These are phyloP conservation scores for Sparidentex hasta DNA, from an alignment of 2,797 vertebrate genomes.

Conservation along the genomic window DNA sequence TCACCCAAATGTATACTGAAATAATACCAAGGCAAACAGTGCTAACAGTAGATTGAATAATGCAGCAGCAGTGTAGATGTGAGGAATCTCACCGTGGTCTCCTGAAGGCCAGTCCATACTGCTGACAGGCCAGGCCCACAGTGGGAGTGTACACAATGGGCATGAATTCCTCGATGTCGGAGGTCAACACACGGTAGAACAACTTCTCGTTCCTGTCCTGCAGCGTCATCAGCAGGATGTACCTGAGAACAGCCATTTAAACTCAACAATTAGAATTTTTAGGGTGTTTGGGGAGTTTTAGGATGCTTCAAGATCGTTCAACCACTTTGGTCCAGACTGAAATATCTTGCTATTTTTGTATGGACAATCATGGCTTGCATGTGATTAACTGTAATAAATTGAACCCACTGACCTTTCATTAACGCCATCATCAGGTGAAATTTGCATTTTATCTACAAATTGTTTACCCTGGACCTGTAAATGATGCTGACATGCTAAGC, in stretches of 20 bases:
- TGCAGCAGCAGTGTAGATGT: not conserved
- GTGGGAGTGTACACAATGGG: constrained; percentile 98
- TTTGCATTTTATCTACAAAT: too few relatives aligned
- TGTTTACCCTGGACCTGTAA: not conserved
- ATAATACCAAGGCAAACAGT: not conserved
- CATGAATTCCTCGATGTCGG: constrained; percentile 96
- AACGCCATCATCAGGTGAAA: too few relatives aligned
- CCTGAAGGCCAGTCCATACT: constrained; percentile 96
- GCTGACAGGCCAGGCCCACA: constrained; percentile 96
- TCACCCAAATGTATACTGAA: not conserved
- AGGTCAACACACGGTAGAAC: constrained; percentile 97
- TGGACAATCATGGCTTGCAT: too few relatives aligned
- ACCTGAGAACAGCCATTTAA: constrained; percentile 81
- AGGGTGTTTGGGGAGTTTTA: too few relatives aligned
- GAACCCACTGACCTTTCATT: too few relatives aligned
- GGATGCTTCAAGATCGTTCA: too few relatives aligned
- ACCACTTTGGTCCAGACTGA: too few relatives aligned
- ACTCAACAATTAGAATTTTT: too few relatives aligned
- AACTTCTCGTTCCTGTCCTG: constrained; percentile 99
- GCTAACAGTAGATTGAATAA: not conserved
- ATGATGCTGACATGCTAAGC: not conserved
- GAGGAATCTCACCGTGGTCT: constrained; percentile 91
- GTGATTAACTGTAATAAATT: too few relatives aligned
- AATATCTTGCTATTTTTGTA: too few relatives aligned
- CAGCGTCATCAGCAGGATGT: constrained; percentile 97